Conservation (phyloP, 2,888 invertebrate genomes). For the Alitta virens region DNA sequence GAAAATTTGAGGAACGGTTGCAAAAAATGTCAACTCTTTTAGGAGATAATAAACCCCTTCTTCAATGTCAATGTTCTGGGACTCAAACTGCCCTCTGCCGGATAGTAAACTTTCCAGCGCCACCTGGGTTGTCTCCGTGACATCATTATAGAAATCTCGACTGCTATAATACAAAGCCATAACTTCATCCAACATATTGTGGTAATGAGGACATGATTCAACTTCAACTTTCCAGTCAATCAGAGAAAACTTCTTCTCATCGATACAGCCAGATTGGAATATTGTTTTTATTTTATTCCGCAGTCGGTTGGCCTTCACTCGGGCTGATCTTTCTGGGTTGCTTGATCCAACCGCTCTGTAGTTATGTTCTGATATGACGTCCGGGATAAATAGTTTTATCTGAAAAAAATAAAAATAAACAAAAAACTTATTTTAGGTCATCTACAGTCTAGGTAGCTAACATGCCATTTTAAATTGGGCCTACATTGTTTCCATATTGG, state of each 20-base stretch:
- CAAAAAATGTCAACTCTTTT: slow-evolving; percentile 1
- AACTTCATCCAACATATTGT: background rate
- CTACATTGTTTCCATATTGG: background rate
- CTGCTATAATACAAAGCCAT: background rate
- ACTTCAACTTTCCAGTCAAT: slow-evolving; percentile 2
- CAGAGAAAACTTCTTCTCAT: background rate
- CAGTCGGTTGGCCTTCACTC: background rate
- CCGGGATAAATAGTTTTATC: slow-evolving; percentile 3
- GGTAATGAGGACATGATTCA: background rate
- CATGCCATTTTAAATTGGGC: no score
- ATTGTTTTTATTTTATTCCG: background rate
- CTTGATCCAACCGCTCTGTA: background rate
- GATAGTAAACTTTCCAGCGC: background rate
- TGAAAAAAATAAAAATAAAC: background rate
- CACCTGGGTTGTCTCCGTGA: background rate
- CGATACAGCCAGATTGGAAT: background rate
- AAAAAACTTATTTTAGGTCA: no score
- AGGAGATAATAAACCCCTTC: slow-evolving; percentile 1
- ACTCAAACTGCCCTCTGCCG: background rate
- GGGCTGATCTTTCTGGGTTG: background rate
- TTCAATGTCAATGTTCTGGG: background rate
- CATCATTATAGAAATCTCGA: background rate
- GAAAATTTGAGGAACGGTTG: background rate
- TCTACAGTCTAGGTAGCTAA: no score
- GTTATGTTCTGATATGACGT: slow-evolving; percentile 1